Evolutionary conservation across 1,140 invertebrate species (phyloP).

Genomic region (Drosophila arizonae): DNA sequence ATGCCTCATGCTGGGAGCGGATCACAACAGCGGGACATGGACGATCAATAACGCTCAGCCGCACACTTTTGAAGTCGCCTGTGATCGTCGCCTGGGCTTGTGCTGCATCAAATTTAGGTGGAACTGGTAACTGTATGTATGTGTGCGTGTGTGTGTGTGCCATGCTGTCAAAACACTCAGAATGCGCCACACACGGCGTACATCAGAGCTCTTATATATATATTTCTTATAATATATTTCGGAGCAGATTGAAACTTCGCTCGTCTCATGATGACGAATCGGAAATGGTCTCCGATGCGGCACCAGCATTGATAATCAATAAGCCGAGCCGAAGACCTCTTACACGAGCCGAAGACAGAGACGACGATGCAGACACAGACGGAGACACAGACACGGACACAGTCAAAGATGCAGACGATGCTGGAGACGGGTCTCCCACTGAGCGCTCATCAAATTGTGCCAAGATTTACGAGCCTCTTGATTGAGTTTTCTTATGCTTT

Average conservation of each 20-base stretch:
- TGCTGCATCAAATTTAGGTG: slow-evolving; percentile 60
- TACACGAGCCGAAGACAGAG: slow-evolving; percentile 39
- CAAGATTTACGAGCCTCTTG: slow-evolving; percentile 78
- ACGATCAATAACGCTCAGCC: slow-evolving; percentile 70
- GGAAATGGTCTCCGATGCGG: slow-evolving; percentile 65
- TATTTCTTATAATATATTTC: slow-evolving; percentile 25
- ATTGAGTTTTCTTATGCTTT: slow-evolving; percentile 79
- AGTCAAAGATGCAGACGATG: not conserved
- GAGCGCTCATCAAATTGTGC: slow-evolving; percentile 79
- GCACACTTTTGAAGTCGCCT: slow-evolving; percentile 46
- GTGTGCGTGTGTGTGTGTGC: slow-evolving; percentile 32
- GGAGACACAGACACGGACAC: not conserved
- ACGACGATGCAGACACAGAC: slow-evolving; percentile 5
- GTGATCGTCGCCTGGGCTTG: slow-evolving; percentile 26
- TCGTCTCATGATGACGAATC: slow-evolving; percentile 71
- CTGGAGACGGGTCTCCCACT: slow-evolving; percentile 57
- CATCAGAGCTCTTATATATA: slow-evolving; percentile 27
- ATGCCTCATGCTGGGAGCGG: slow-evolving; percentile 60
- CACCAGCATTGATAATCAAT: slow-evolving; percentile 69
- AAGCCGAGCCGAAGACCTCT: slow-evolving; percentile 61
- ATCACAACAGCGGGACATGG: slow-evolving; percentile 76
- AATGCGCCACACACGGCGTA: slow-evolving; percentile 49
- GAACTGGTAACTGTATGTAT: slow-evolving; percentile 35
- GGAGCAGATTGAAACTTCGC: slow-evolving; percentile 48
- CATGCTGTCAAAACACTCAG: slow-evolving; percentile 55